Percentiles rank a stretch among this genome's conserved stretches.
These are phyloP conservation scores for Nannoperca australis DNA, from an alignment of 2,797 vertebrate species.

Conservation along the genomic window DNA sequence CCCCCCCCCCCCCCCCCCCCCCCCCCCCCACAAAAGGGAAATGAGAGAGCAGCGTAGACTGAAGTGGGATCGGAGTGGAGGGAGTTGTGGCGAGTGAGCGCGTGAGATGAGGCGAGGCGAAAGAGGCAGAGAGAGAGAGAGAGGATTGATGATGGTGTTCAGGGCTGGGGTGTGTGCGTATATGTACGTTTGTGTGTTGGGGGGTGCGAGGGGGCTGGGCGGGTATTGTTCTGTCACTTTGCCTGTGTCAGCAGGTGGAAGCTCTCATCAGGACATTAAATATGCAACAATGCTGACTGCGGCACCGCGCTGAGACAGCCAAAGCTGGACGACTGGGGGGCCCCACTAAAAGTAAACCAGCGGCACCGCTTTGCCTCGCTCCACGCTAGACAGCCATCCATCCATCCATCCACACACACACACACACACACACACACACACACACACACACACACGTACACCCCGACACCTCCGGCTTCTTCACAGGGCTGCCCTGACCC, in stretches of 20 bases:
- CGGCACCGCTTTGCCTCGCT: constrained; percentile 32
- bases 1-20: too few species aligned
- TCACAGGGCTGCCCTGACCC: constrained; percentile 23
- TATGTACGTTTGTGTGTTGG: constrained; percentile 18
- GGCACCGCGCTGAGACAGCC: constrained; percentile 91
- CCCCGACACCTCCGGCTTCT: constrained; percentile 21
- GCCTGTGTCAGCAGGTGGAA: constrained; percentile 99
- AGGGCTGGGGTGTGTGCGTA: constrained; percentile 58
- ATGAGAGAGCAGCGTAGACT: constrained; percentile 33
- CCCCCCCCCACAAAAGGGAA: constrained; percentile 38
- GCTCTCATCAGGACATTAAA: constrained; percentile 98
- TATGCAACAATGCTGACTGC: constrained; percentile 99
- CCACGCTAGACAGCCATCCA: constrained; percentile 17
- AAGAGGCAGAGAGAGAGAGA: constrained; percentile 59
- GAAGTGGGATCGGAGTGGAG: constrained; percentile 55
- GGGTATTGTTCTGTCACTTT: constrained; percentile 98
- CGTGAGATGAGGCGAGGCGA: constrained; percentile 63
- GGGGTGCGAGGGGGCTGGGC: constrained; percentile 73
- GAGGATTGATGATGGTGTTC: constrained; percentile 90
- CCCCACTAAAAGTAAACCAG: constrained; percentile 57
- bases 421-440: background rate
- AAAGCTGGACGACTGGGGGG: constrained; percentile 78
- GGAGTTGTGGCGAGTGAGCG: constrained; percentile 62
- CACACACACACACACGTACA: background rate
- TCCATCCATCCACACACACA: constrained; percentile 10